Percentiles rank a stretch among this genome's conserved stretches.
Conservation (phyloP, 2,113 vertebrate genomes). For the Pandion haliaetus region DNA sequence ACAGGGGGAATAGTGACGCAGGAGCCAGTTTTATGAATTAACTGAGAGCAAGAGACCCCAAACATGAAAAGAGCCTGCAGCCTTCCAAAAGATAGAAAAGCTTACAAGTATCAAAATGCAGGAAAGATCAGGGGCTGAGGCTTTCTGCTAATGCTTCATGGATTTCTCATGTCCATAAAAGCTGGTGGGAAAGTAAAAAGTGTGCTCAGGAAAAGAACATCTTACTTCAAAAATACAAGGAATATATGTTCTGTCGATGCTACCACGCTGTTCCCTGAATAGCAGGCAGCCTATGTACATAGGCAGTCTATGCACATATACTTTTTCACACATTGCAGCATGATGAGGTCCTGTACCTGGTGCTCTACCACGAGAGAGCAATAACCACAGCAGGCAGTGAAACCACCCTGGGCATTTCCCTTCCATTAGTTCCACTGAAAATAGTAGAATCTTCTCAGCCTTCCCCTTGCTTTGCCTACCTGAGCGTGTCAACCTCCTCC, state of each 20-base stretch:
- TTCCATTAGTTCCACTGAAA: background rate
- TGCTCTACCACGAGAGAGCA: background rate
- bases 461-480: slow-evolving; percentile 56
- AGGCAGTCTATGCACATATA: accelerated
- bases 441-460: background rate
- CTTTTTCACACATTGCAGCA: accelerated
- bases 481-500: slow-evolving; percentile 70
- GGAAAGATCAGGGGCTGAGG: background rate
- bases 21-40: background rate
- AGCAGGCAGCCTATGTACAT: background rate
- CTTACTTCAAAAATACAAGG: background rate
- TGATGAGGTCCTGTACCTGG: background rate
- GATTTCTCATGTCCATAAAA: background rate
- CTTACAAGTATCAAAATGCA: background rate
- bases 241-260: background rate
- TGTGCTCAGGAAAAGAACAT: background rate
- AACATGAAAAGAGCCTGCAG: background rate
- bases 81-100: background rate
- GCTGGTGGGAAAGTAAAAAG: background rate
- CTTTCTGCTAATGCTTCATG: background rate
- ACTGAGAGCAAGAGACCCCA: background rate
- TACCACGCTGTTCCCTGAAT: accelerated
- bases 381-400: background rate
- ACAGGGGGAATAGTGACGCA: background rate
- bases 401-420: background rate